Base-by-base conservation (phyloP, 92 coral and sea anemone species). In the Parazoanthus atlanticus region DNA sequence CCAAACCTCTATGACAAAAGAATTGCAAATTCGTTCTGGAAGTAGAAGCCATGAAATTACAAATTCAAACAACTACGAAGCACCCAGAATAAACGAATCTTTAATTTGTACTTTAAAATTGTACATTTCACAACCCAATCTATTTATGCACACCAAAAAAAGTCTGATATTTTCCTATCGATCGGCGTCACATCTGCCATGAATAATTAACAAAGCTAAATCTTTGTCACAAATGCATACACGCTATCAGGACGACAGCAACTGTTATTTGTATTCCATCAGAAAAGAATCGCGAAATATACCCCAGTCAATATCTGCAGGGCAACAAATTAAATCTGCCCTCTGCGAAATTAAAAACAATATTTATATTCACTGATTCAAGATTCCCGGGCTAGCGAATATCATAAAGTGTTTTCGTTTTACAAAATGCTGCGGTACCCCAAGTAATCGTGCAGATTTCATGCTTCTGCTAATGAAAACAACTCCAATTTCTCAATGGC, bases 191-290 rank as follows among this genome's bases (percentile, higher is more conserved):
- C 28, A 72, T 72, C 76, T 78, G 61, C 21, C 19, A 82, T 82
- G 75, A 82, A 82, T 82, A 82, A 82, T 82, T 82, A 58, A 82
- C 75, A 82, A 32, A 61, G 58, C 31, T 7, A 33, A 52, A 26
- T 33, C 30, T 26, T 82, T 25, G 74, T 36, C 19, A n/a, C 74
- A 64, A 82, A 82, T 19, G 29, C 12, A 65, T 13, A 64, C 19
- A 65, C 54, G 46, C 69, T 23, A 64, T 33, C 28, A 73, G 38
- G 36, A 33, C 26, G 19, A n/a, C 54, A 11, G 52, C 28, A 23
- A 31, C n/a, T 34, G 79, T 1, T 75, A 41, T 75, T 75, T 36
- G 38, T 73, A 73, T 30, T 49, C 38, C 6, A 81, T 33, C 32
- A 81, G 31, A 81, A 23, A 58, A 29, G 72, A 32, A 34, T 36